These are phyloP conservation scores for Ostrea denselamellosa DNA, from an alignment of 1,140 invertebrate species.

Conservation along the genomic window DNA sequence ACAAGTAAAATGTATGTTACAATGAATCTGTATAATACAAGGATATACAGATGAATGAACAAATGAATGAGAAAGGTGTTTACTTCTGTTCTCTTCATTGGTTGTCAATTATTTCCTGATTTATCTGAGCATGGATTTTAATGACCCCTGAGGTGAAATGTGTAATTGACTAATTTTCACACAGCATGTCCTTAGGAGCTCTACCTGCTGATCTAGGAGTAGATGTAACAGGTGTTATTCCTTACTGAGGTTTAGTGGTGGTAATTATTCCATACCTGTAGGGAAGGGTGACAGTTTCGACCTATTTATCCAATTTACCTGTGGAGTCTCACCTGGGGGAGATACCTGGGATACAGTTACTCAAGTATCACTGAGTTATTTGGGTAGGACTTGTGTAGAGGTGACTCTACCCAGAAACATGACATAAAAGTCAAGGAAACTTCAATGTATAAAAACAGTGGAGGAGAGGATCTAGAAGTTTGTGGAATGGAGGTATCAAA, in stretches of 20 bases:
- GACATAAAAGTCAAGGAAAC: neutral
- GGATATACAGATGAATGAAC: too few species aligned
- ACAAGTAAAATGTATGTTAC: too few species aligned
- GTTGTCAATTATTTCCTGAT: neutral
- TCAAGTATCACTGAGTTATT: slow-evolving; percentile 4
- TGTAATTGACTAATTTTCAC: neutral
- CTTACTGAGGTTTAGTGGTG: neutral
- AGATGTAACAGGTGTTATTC: slow-evolving; percentile 8
- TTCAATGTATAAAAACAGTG: neutral
- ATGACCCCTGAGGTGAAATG: neutral
- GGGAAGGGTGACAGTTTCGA: slow-evolving; percentile 4
- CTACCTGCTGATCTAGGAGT: neutral
- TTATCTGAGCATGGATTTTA: neutral
- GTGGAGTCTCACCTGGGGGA: slow-evolving; percentile 10
- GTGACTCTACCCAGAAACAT: neutral
- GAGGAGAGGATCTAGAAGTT: neutral
- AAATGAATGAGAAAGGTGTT: too few species aligned
- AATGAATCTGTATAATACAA: too few species aligned
- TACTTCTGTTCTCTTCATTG: neutral
- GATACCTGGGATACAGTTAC: neutral
- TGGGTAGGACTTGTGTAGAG: neutral
- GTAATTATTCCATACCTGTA: slow-evolving; percentile 3
- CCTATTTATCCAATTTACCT: slow-evolving; percentile 7
- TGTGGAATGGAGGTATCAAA: slow-evolving; percentile 22
- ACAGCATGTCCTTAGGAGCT: slow-evolving; percentile 11